phyloP scores from a whole-genome alignment of 2,888 invertebrate genomes.

The Morpho helenor region DNA sequence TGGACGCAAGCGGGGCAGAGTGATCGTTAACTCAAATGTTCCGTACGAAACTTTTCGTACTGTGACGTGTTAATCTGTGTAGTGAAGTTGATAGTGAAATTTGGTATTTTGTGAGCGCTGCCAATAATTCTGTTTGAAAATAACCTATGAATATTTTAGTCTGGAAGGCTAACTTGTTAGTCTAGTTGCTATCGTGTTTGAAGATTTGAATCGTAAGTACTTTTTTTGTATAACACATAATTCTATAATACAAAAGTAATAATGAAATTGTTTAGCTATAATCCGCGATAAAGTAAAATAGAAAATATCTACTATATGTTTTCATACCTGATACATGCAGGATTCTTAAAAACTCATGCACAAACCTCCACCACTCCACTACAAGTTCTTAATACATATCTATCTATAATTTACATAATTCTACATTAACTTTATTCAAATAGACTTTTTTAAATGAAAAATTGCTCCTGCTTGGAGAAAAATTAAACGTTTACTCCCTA shows the following conservation, averaged over 20 bases:
- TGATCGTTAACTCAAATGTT: neutral
- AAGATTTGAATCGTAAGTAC: slow-evolving; percentile 6
- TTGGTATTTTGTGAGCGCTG: slow-evolving; percentile 21
- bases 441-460: neutral
- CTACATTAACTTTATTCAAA: neutral
- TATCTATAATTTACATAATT: too few species aligned
- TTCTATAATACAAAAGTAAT: too few species aligned
- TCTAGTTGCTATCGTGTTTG: slow-evolving; percentile 1
- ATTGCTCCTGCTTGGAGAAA: too few species aligned
- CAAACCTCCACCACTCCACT: too few species aligned
- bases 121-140: slow-evolving; percentile 22
- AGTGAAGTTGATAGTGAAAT: slow-evolving; percentile 20
- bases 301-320: too few species aligned
- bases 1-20: slow-evolving; percentile 7
- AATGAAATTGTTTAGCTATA: too few species aligned
- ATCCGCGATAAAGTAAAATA: too few species aligned
- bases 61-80: slow-evolving; percentile 17
- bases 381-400: too few species aligned
- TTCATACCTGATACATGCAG: too few species aligned
- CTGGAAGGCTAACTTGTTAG: slow-evolving; percentile 13
- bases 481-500: too few species aligned
- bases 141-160: slow-evolving; percentile 16
- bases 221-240: neutral
- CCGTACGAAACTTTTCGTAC: slow-evolving; percentile 17
- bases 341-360: too few species aligned